Evolutionary conservation across 2,113 vertebrate genomes (phyloP).

Genomic region (Trachemys scripta): DNA sequence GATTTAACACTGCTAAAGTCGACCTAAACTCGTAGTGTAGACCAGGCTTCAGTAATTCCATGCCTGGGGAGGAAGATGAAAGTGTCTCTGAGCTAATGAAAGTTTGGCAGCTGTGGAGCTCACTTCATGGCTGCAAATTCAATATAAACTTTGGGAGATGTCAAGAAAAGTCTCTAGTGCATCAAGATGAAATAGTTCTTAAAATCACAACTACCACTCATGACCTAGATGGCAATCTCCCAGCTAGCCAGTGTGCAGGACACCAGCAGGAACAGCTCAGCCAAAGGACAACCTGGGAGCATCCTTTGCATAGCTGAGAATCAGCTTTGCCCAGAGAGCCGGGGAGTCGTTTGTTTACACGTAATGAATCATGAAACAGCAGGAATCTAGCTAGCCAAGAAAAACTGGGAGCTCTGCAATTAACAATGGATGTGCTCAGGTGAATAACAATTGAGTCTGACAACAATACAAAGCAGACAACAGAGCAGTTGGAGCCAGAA

Average conservation of each 20-base stretch:
- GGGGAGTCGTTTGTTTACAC: slow-evolving; percentile 54
- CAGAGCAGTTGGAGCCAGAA: neutral
- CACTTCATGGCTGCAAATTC: neutral
- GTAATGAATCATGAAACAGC: slow-evolving; percentile 67
- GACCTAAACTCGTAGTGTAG: too few species aligned
- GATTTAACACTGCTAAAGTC: too few species aligned
- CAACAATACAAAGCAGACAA: slow-evolving; percentile 7
- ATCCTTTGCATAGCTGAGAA: slow-evolving; percentile 25
- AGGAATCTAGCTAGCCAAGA: slow-evolving; percentile 46
- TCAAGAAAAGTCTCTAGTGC: neutral
- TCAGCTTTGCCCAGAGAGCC: slow-evolving; percentile 5
- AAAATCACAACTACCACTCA: neutral
- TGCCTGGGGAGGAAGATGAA: neutral
- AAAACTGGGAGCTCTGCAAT: slow-evolving; percentile 68
- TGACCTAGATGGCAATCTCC: neutral
- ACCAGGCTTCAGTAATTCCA: neutral
- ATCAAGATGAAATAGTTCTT: neutral
- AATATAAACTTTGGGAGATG: neutral
- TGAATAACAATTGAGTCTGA: slow-evolving; percentile 51
- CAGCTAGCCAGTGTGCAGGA: neutral
- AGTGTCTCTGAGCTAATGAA: neutral
- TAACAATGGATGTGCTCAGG: slow-evolving; percentile 28
- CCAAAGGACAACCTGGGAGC: slow-evolving; percentile 19
- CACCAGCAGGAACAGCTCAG: neutral
- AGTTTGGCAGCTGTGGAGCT: neutral